Evolutionary conservation across 2,797 vertebrate species (phyloP), one percentile per base, ranked within the genome.

Genomic region (Phylloscopus collybita): DNA sequence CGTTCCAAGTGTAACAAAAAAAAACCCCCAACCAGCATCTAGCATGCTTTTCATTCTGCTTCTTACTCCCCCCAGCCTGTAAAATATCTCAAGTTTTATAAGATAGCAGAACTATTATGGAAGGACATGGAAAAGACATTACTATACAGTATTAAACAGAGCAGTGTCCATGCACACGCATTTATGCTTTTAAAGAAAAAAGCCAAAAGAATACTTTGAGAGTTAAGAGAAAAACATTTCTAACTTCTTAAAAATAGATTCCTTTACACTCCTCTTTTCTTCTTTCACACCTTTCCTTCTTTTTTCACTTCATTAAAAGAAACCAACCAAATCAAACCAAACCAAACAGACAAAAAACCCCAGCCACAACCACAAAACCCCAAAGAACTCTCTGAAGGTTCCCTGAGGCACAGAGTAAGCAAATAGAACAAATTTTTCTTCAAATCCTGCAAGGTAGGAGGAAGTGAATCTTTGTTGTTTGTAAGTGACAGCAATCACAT

Each of bases 61-160:
- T 74, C 81, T 86, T 60, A 83, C 40, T 78, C n/a, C 15, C 19
- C 22, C 25, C 26, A 25, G 15, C 44, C 70, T 21, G 27, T 66
- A 87, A 94, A 96, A 93, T 90, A 73, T 18, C 36, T 65, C 16
- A 53, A 20, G 47, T 86, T 94, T 88, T 92, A 56, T 91, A 95
- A 90, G 91, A 95, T 74, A 97, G 80, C 32, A 80, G 42, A 93
- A 74, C 34, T 92, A 27, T 27, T 65, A 72, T 5, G 34, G 85
- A 80, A 89, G 91, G 45, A 66, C 38, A 78, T 75, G 93, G 93
- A 93, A 96, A 97, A 96, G 47, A 92, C 85, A 95, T 96, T 95
- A 95, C 25, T 85, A 10, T 56, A 23, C 7, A 65, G 22, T 27
- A 64, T 23, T 89, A 89, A 82, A 76, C 38, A 47, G 27, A 80